Evolutionary conservation across 2,113 vertebrate species (phyloP).

Genomic region (Spea multiplicata): DNA sequence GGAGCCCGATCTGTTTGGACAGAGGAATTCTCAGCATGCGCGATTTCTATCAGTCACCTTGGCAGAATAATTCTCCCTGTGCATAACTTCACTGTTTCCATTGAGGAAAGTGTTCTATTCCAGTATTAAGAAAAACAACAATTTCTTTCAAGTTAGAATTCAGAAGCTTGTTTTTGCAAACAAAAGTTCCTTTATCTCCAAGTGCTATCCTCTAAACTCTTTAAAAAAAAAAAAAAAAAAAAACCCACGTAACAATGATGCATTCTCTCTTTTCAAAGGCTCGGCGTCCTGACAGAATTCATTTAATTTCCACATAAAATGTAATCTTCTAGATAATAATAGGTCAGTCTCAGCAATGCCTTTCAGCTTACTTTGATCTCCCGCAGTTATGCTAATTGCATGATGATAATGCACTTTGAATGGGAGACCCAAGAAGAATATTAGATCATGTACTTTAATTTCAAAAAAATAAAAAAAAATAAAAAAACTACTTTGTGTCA

Average conservation of each 20-base stretch:
- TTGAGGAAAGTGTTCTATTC: slow-evolving; percentile 47
- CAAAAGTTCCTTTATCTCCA: slow-evolving; percentile 45
- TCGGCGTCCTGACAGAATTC: slow-evolving; percentile 47
- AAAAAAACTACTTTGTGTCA: slow-evolving; percentile 40
- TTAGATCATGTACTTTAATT: slow-evolving; percentile 52
- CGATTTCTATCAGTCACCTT: slow-evolving; percentile 36
- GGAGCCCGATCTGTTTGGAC: neutral
- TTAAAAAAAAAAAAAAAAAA: no score
- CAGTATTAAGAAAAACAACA: slow-evolving; percentile 45
- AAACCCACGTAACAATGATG: slow-evolving; percentile 47
- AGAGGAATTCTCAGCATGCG: neutral
- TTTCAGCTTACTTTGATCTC: slow-evolving; percentile 54
- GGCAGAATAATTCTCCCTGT: slow-evolving; percentile 29
- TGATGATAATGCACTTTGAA: slow-evolving; percentile 46
- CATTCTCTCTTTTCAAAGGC: slow-evolving; percentile 46
- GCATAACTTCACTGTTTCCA: slow-evolving; percentile 51
- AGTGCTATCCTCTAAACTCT: slow-evolving; percentile 47
- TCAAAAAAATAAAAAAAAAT: slow-evolving; percentile 33
- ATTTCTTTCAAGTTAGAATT: slow-evolving; percentile 49
- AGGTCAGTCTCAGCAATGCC: slow-evolving; percentile 61
- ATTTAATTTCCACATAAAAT: slow-evolving; percentile 59
- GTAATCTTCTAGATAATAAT: slow-evolving; percentile 54
- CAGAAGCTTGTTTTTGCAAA: slow-evolving; percentile 44
- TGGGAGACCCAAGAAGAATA: slow-evolving; percentile 36
- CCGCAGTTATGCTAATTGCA: slow-evolving; percentile 61